Percentiles rank a stretch among this genome's conserved stretches.
These are phyloP conservation scores for Ophioderma brevispina DNA, from an alignment of 35 echinoderm and acorn worm species.

Conservation along the genomic window DNA sequence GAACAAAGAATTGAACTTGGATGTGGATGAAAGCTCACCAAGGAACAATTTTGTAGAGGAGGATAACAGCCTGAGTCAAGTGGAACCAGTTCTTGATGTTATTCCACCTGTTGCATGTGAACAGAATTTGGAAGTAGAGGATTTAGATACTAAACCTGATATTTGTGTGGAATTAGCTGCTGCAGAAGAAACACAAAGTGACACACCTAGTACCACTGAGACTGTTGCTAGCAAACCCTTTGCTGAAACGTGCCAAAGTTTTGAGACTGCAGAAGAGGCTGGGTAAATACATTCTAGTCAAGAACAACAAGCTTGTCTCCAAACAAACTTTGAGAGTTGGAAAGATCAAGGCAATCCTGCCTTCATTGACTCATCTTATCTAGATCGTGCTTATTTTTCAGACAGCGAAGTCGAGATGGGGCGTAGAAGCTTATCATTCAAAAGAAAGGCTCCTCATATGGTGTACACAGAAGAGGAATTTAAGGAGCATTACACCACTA, in stretches of 20 bases:
- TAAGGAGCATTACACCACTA: conserved; percentile 9
- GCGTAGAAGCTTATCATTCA: background rate
- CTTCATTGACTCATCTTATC: background rate
- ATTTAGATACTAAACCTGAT: too few relatives aligned
- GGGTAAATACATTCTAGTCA: background rate
- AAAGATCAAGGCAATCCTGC: background rate
- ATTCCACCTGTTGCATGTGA: too few relatives aligned
- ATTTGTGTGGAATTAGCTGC: too few relatives aligned
- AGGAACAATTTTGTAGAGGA: too few relatives aligned
- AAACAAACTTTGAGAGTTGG: background rate
- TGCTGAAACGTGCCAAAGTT: background rate
- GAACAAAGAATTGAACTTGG: too few relatives aligned
- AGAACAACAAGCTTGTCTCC: background rate
- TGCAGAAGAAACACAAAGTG: too few relatives aligned
- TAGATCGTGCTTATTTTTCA: background rate
- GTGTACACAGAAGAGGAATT: conserved; percentile 27
- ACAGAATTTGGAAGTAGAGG: too few relatives aligned
- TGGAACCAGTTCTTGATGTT: too few relatives aligned
- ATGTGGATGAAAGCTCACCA: too few relatives aligned
- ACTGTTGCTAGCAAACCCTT: background rate
- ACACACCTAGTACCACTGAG: background rate
- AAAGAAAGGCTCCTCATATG: conserved; percentile 18
- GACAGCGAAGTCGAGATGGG: background rate
- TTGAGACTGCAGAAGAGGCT: background rate
- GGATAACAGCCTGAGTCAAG: too few relatives aligned